Conservation (phyloP, 2,113 vertebrate species). For the Callionymus lyra region DNA sequence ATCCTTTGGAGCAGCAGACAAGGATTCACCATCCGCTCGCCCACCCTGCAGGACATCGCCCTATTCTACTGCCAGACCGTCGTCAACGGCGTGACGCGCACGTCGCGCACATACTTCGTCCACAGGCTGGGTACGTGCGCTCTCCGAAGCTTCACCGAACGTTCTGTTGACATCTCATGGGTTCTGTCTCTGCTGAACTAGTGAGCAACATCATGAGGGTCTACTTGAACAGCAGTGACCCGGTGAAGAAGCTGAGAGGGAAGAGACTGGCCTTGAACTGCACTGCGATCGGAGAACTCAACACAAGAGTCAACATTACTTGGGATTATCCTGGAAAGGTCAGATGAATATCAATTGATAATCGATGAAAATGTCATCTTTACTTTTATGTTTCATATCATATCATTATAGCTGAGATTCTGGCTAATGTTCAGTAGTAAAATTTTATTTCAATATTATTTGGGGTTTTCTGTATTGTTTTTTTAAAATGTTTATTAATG, state of each 20-base stretch:
- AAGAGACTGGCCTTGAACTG: constrained; percentile 78
- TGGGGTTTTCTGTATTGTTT: too few species aligned
- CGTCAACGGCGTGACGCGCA: constrained; percentile 49
- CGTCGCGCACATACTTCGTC: constrained; percentile 69
- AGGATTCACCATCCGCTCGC: constrained; percentile 80
- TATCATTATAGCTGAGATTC: too few species aligned
- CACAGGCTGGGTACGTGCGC: constrained; percentile 72
- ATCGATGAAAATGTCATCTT: constrained; percentile 3
- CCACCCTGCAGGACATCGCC: constrained; percentile 75
- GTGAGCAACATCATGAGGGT: constrained; percentile 79
- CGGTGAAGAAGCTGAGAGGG: constrained; percentile 70
- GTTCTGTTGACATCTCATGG: too few species aligned
- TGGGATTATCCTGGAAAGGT: constrained; percentile 89
- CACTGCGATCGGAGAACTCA: constrained; percentile 75
- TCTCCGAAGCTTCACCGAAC: neutral
- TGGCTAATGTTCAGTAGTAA: too few species aligned
- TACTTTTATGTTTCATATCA: too few species aligned
- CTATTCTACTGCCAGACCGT: constrained; percentile 78
- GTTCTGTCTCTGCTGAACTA: constrained; percentile 30
- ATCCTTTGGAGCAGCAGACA: constrained; percentile 82
- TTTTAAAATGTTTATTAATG: too few species aligned
- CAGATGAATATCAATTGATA: constrained; percentile 30
- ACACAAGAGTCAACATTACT: constrained; percentile 83
- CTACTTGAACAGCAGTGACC: constrained; percentile 69
- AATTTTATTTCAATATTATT: too few species aligned